Evolutionary conservation across 2,888 invertebrate species (phyloP), one percentile per base, ranked within the genome.

Genomic region (Azorinus chamasolen): DNA sequence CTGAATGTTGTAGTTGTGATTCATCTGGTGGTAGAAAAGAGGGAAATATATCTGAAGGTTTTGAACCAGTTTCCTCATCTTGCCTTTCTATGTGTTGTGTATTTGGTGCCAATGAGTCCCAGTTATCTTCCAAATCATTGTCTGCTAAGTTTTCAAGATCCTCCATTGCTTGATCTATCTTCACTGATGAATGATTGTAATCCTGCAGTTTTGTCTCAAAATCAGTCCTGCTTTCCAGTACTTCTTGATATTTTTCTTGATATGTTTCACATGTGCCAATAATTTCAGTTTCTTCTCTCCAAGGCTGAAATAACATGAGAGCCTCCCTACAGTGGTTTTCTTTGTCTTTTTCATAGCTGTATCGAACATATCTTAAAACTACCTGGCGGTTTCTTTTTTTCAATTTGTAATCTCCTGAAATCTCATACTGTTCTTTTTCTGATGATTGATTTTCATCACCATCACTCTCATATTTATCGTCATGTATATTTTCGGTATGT

Each of bases 261-360:
- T 25, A 73, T 5, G 62, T 45, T 16, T 62, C 22, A 43, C 57
- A 43, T 20, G 62, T 18, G 4, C 62, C 68, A 24, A 63, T 62
- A 8, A 68, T 25, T 3, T 2, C 16, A 8, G 27, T 18, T 22
- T 70, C 70, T n/a, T 32, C 6, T 70, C 55, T 70, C 70, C 61
- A 70, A 24, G 54, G 62, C 46, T 32, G 32, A 24, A 70, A 70
- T 14, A 62, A 55, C 3, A 62, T 14, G 1, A 69, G 20, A 10
- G 54, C 43, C 41, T 54, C 61, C n/a, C 61, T 25, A 37, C 45
- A 69, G 24, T 55, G 55, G 45, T 70, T 70, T 41, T 70, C 70
- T 18, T 54, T 53, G 22, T 70, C 70, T 8, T 48, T 12, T 0
- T 10, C 8, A 16, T 61, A 25, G 1, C 62, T 45, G 39, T 70